A percentile compares a stretch with the other conserved stretches of the same genome.
These are phyloP conservation scores for Cenopis cana DNA, from an alignment of 2,888 invertebrate genomes.

Conservation along the genomic window DNA sequence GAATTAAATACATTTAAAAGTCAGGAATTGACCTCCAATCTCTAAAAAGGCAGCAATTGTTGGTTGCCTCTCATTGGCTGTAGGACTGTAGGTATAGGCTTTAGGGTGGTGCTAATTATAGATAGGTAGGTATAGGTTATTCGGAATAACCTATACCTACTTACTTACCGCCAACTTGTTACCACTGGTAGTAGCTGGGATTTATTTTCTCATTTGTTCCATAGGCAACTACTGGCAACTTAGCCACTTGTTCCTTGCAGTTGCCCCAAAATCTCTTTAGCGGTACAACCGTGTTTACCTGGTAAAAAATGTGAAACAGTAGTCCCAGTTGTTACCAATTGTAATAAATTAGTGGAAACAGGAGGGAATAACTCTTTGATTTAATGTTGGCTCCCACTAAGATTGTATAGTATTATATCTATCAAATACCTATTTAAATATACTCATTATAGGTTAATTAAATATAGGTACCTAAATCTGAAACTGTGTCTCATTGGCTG, in stretches of 20 bases:
- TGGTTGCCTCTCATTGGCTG: background rate
- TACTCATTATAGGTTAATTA: background rate
- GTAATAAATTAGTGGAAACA: too few species aligned
- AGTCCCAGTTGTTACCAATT: too few species aligned
- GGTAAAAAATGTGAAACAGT: too few species aligned
- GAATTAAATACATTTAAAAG: background rate
- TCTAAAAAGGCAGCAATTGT: background rate
- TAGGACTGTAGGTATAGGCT: background rate
- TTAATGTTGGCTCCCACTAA: background rate
- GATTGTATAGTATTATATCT: too few species aligned
- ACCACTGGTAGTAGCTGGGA: too few species aligned
- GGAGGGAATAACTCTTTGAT: background rate
- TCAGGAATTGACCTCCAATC: background rate
- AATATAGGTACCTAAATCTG: background rate
- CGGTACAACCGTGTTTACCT: too few species aligned
- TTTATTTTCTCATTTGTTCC: too few species aligned
- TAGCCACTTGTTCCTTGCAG: too few species aligned
- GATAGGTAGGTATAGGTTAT: background rate
- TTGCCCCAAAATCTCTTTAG: too few species aligned
- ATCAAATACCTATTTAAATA: background rate
- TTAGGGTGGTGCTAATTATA: background rate
- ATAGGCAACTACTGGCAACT: too few species aligned
- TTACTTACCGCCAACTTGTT: too few species aligned
- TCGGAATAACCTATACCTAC: too few species aligned
- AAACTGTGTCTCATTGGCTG: background rate